Conservation (phyloP, 2,888 invertebrate genomes). For the Arctia plantaginis region DNA sequence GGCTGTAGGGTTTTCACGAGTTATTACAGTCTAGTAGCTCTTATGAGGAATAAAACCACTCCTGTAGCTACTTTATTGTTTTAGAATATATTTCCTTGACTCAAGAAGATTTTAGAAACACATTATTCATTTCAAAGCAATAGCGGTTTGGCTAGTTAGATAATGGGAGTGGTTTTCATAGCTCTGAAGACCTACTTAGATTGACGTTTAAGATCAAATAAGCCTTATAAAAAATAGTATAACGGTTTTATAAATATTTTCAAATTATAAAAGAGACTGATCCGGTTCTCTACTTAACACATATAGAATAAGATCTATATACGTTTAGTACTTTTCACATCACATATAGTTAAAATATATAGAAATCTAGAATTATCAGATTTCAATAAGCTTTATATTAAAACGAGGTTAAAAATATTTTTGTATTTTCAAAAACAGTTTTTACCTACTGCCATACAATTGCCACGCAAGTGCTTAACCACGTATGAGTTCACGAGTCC, state of each 20-base stretch:
- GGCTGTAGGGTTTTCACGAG: background rate
- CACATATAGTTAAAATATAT: no score
- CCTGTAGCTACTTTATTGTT: background rate
- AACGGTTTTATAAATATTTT: background rate
- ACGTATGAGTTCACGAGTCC: background rate
- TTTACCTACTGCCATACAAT: background rate
- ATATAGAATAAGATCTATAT: background rate
- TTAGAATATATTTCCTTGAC: background rate
- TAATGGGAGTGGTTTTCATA: background rate
- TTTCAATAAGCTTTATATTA: background rate
- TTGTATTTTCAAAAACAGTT: background rate
- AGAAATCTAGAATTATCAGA: background rate
- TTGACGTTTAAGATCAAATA: background rate
- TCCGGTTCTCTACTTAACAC: background rate
- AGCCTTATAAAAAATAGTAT: background rate
- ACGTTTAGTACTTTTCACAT: no score
- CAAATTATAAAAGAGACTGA: background rate
- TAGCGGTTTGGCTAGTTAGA: background rate
- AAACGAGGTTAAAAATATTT: background rate
- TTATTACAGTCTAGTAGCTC: background rate
- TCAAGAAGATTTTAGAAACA: background rate
- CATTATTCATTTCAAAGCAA: background rate
- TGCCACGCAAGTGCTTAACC: background rate
- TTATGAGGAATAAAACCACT: background rate
- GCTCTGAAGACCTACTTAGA: background rate